Evolutionary conservation across 2,888 invertebrate species (phyloP).

Genomic region (Coelogynopora nodosa): DNA sequence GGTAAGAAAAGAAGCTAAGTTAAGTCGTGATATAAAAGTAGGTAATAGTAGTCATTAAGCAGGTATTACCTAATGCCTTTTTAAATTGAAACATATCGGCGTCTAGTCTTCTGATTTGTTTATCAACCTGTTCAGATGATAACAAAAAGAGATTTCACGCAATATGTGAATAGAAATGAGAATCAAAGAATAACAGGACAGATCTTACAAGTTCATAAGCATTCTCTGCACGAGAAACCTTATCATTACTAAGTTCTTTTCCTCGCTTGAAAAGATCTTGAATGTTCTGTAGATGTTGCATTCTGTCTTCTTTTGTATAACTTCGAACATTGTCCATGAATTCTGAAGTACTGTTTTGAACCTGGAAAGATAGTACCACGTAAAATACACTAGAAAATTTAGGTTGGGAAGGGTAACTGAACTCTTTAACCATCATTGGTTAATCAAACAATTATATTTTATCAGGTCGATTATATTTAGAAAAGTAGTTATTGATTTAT

Average conservation of each 20-base stretch:
- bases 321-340: background rate
- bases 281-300: background rate
- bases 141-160: background rate
- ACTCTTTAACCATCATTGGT: too few species aligned
- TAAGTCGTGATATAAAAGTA: too few species aligned
- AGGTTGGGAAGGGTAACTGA: too few species aligned
- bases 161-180: background rate
- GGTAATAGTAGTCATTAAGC: too few species aligned
- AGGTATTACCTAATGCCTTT: conserved; percentile 19
- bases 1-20: too few species aligned
- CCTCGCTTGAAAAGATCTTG: conserved; percentile 34
- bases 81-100: conserved; percentile 30
- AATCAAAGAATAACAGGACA: background rate
- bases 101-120: conserved; percentile 38
- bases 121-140: conserved; percentile 38
- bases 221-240: conserved; percentile 40
- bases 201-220: conserved; percentile 39
- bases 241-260: conserved; percentile 36
- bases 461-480: too few species aligned
- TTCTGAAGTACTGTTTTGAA: background rate
- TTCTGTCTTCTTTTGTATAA: background rate
- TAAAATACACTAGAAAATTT: too few species aligned
- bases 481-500: too few species aligned
- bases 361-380: background rate
- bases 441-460: too few species aligned